Base-by-base conservation (phyloP, 2,888 invertebrate species). In the Hirtodrosophila confusa region DNA sequence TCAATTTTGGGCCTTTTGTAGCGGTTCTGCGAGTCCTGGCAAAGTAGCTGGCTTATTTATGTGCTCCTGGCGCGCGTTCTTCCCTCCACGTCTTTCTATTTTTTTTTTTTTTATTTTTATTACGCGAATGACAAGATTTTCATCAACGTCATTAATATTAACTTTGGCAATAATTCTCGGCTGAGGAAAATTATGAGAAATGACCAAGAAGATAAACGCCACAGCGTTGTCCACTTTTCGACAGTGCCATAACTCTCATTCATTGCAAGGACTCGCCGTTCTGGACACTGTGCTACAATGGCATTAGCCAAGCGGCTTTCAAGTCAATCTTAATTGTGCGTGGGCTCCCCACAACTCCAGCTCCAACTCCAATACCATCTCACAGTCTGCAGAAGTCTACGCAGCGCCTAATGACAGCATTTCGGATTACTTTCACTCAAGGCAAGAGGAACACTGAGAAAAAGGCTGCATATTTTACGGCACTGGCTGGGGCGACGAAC, bases 81-180 rank as follows among this genome's bases (percentile, higher is more conserved):
- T 40, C 49, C 27, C 7, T 11, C 39, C 40, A 55, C 31, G 5
- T 3, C 33, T 27, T 9, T 33, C 64, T 62, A 66, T 49, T 49
- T 50, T 60, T 51, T 55, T 62, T 49, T 63, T 45, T 51, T 50
- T 61, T 60, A 51, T 85, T 64, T 77, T 69, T 72, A 69, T 69
- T 75, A 78, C 79, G 79, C 80, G 77, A 86, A 86, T 84, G 86
- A 80, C 80, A 85, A 84, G 88, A 87, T 87, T 87, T 88, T 87
- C 86, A 87, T 87, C 88, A 87, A 86, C 88, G 86, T 88, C 88
- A 85, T 88, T 88, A 88, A 88, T 88, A 88, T 83, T 80, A 88
- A 88, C 88, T 88, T 88, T 88, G 77, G 88, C 77, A 84, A 88
- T 88, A 88, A 88, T 86, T 88, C 88, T 86, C 82, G 70, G 80